A percentile compares a stretch with the other conserved stretches of the same genome.
Evolutionary conservation across 2,797 vertebrate species (phyloP).

Genomic region (Saxicola maurus): DNA sequence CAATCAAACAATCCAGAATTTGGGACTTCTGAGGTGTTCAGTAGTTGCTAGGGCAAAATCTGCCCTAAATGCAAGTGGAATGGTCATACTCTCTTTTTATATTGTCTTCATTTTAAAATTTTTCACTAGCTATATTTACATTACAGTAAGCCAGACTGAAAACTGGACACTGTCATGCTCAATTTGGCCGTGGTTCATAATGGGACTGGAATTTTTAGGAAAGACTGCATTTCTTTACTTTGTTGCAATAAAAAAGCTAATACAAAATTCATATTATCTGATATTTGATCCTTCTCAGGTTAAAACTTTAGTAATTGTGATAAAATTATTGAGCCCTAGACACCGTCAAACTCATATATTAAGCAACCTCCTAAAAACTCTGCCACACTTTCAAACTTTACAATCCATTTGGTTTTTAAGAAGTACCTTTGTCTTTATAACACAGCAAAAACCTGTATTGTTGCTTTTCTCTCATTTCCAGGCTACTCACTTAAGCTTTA

Average conservation of each 20-base stretch:
- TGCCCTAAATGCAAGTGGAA: neutral
- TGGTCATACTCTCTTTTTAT: neutral
- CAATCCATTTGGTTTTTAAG: neutral
- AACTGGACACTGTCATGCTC: neutral
- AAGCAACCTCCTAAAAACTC: neutral
- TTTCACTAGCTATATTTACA: neutral
- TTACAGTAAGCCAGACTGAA: neutral
- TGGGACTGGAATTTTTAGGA: neutral
- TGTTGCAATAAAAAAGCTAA: neutral
- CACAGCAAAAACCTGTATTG: neutral
- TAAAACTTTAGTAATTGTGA: neutral
- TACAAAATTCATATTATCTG: neutral
- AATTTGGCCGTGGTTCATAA: neutral
- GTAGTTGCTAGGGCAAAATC: neutral
- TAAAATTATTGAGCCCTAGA: neutral
- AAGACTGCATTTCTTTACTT: neutral
- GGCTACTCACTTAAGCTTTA: neutral
- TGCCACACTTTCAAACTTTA: neutral
- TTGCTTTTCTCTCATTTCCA: neutral
- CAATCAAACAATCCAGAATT: neutral
- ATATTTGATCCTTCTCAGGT: neutral
- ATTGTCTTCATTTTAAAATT: neutral
- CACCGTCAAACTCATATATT: neutral
- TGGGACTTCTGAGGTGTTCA: neutral
- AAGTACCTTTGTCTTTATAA: neutral